Evolutionary conservation across 2,113 vertebrate species (phyloP).

Genomic region (Chlamydotis undulata): DNA sequence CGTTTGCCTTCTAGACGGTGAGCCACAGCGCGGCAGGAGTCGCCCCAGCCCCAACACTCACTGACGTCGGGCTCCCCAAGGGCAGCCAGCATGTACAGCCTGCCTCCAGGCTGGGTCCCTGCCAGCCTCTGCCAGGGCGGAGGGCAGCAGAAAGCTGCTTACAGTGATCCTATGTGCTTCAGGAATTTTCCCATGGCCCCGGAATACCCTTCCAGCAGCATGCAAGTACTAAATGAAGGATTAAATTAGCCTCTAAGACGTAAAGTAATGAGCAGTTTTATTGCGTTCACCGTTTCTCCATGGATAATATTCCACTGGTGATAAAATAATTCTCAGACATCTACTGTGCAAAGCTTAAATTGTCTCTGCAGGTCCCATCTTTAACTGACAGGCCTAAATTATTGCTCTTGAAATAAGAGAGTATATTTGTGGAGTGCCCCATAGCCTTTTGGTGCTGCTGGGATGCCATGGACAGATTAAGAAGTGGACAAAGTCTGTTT

Average conservation of each 20-base stretch:
- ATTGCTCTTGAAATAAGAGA: not conserved
- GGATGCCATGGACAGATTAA: not conserved
- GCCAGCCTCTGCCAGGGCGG: not conserved
- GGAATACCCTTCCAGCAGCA: not conserved
- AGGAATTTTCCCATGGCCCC: constrained; percentile 42
- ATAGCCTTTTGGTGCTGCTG: not conserved
- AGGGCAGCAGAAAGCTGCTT: not conserved
- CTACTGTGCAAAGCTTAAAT: not conserved
- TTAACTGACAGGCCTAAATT: not conserved
- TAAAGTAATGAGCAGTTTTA: not conserved
- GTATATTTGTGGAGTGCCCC: accelerated
- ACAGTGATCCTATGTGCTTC: not conserved
- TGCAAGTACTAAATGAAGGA: not conserved
- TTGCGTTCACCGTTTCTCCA: not conserved
- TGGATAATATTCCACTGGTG: not conserved
- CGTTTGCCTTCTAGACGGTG: not conserved
- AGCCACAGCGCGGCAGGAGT: not conserved
- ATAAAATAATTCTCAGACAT: not conserved
- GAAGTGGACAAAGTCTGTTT: not conserved
- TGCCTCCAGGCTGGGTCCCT: not conserved
- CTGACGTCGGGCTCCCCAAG: accelerated
- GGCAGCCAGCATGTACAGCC: not conserved
- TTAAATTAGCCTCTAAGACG: not conserved
- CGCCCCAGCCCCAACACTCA: not conserved
- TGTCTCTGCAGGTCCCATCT: not conserved